These are phyloP conservation scores for Epistrophella euchroma DNA, from an alignment of 2,888 invertebrate genomes.

Conservation along the genomic window DNA sequence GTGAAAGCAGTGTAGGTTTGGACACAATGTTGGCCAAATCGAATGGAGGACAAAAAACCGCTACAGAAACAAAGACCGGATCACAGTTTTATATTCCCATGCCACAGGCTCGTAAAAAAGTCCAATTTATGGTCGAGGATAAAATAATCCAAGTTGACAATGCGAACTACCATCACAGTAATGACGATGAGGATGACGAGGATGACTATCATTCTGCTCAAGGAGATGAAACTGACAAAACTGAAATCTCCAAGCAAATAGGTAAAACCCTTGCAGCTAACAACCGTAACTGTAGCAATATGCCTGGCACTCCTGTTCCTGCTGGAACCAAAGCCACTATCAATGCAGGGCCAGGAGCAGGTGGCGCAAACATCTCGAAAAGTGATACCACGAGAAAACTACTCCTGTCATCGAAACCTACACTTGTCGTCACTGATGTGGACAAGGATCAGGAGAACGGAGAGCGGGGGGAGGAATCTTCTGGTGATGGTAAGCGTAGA, in stretches of 20 bases:
- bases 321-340: constrained; percentile 19
- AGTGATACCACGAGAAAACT: constrained; percentile 50
- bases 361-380: constrained; percentile 17
- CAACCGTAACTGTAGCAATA: constrained; percentile 54
- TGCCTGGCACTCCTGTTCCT: constrained; percentile 8
- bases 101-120: constrained; percentile 87
- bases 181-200: constrained; percentile 57
- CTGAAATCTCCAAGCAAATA: constrained; percentile 67
- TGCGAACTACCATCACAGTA: constrained; percentile 66
- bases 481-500: constrained; percentile 17
- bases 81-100: constrained; percentile 88
- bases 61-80: constrained; percentile 78
- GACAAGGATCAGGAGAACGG: constrained; percentile 12
- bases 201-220: constrained; percentile 50
- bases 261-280: constrained; percentile 57
- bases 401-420: constrained; percentile 47
- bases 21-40: constrained; percentile 61
- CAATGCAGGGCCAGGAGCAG: constrained; percentile 7
- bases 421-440: constrained; percentile 42
- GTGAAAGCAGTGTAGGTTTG: constrained; percentile 41
- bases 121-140: constrained; percentile 89
- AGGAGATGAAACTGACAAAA: constrained; percentile 63
- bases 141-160: constrained; percentile 81
- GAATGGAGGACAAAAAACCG: constrained; percentile 64
- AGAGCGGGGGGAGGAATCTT: background rate